Base-by-base conservation (phyloP, 2,797 vertebrate species). In the Percopsis omiscomaycus region DNA sequence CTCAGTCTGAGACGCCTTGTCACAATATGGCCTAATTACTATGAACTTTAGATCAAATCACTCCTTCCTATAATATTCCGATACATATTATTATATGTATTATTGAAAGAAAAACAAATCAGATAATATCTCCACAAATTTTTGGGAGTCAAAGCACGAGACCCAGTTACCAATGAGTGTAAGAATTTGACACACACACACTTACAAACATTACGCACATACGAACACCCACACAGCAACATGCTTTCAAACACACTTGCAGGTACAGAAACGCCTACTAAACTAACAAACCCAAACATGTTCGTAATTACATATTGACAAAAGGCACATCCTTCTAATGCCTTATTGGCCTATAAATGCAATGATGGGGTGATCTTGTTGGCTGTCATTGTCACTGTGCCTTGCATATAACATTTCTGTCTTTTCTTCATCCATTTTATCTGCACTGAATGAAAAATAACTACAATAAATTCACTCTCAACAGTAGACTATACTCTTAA, bases 251-350 rank as follows among this genome's bases (percentile, higher is more conserved):
- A 61, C 69, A 52, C 58, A 60, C 62, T 61, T 28, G 3, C 42
- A 51, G 55, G 71, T 28, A 52, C 37, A 58, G 60, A 42, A n/a
- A 59, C 16, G 61, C 15, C 5, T 58, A 56, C 55, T 22, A 45
- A 59, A 44, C 37, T 45, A 10, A 64, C 37, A 29, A 6, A 32
- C 13, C 6, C 77, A 80, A 65, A 66, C 30, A 30, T 52, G 28
- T 15, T 29, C 67, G 44, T 1, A 54, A 30, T 58, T 52, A 22
- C 60, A 64, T 46, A 4, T 55, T 32, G 12, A 64, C 61, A 52
- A 47, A 76, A 80, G 85, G 82, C 85, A 86, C 83, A 86, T 53
- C 71, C 61, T 71, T 51, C 69, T 56, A 69, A 66, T 28, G 59
- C 49, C 32, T 55, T 79, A 68, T 60, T 79, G 67, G 44, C 76